A percentile compares a stretch with the other conserved stretches of the same genome.
phyloP scores from a whole-genome alignment of 2,888 invertebrate species.

The Drosophila hamatofila region DNA sequence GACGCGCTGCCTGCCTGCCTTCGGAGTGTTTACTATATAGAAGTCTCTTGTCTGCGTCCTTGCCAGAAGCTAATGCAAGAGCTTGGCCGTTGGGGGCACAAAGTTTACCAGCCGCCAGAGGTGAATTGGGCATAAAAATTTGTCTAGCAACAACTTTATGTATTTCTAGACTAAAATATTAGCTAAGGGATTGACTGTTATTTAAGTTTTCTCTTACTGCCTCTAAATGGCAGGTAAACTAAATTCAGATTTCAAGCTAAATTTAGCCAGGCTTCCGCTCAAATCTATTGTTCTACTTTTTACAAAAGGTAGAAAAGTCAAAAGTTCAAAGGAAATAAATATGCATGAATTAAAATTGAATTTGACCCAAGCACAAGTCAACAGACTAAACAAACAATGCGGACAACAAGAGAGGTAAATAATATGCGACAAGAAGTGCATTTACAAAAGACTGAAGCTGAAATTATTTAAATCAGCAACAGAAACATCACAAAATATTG shows the following conservation, averaged over 20 bases:
- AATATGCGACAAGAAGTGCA: conserved; percentile 46
- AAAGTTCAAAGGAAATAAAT: conserved; percentile 59
- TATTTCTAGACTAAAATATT: conserved; percentile 54
- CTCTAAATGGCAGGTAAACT: neutral
- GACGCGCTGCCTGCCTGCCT: conserved; percentile 28
- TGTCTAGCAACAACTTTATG: conserved; percentile 42
- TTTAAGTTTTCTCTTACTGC: neutral
- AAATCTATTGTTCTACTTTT: conserved; percentile 22
- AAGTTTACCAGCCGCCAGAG: conserved; percentile 19
- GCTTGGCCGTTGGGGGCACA: conserved; percentile 56
- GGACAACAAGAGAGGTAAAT: conserved; percentile 37
- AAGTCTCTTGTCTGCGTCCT: conserved; percentile 18
- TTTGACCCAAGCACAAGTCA: conserved; percentile 27
- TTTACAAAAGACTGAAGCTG: conserved; percentile 38
- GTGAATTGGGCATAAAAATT: conserved; percentile 35
- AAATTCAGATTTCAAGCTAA: neutral
- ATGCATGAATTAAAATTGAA: conserved; percentile 71
- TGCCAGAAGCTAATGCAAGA: conserved; percentile 67
- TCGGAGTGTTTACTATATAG: conserved; percentile 38
- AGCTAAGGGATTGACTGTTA: conserved; percentile 17
- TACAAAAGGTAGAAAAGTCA: conserved; percentile 15
- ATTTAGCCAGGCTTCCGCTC: conserved; percentile 34
- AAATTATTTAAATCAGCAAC: conserved; percentile 75
- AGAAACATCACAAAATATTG: conserved; percentile 57
- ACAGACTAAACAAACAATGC: conserved; percentile 48